Evolutionary conservation across 2,888 invertebrate species (phyloP), one percentile per base, ranked within the genome.

Genomic region (Drosophila limbata): DNA sequence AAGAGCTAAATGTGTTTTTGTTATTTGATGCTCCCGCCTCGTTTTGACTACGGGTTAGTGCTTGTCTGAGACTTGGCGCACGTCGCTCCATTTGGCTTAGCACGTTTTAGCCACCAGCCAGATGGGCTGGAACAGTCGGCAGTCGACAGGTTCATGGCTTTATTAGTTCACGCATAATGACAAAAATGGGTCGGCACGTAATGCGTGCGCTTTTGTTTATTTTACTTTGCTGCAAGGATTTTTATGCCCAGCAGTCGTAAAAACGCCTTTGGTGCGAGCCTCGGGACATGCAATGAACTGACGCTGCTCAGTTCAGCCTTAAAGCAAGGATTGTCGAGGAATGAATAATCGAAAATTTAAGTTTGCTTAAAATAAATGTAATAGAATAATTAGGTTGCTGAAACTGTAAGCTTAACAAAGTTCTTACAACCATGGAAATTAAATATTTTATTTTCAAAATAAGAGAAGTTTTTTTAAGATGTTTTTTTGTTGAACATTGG

Each of bases 131-230:
- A 25, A 4, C 21, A 25, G 25, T 25, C 21, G 35, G 44, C 52
- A 73, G 86, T 59, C 75, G 79, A 67, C 79, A 73, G 77, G 85
- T 79, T 79, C 77, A 82, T 81, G 79, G 73, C 86, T 88, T 88
- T 86, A 88, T 84, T 84, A 88, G 88, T 86, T 88, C 70, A 88
- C 81, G 88, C 88, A 88, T 88, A 88, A 84, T 88, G 84, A 80
- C 88, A 80, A 77, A 84, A 85, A 88, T 78, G 84, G 86, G 76
- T 78, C 81, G 84, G 83, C 84, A 88, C 86, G 86, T 88, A 86
- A 75, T 88, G 86, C 74, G 83, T 84, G 85, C 69, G 74, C 86
- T 69, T 70, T 80, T 85, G 85, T 78, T 84, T 88, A 77, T 85
- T 88, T 77, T 73, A 73, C 87, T 75, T 73, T 63, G 70, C 71